phyloP scores from a whole-genome alignment of 2,797 vertebrate genomes.

The Neosilurus hyrtlii region DNA sequence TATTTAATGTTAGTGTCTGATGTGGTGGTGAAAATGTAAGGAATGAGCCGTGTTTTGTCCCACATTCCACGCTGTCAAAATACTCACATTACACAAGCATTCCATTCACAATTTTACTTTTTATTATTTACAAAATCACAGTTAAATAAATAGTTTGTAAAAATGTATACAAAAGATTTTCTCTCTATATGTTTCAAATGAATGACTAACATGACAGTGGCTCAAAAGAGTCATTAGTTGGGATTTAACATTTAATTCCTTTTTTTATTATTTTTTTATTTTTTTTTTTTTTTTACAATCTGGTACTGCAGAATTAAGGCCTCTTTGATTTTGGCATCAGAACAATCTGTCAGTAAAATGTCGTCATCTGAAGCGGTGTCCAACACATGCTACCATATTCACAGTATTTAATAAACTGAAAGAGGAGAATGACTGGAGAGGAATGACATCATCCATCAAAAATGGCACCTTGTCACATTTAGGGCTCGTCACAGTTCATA shows the following conservation, averaged over 20 bases:
- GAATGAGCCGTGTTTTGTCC: not conserved
- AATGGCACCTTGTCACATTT: conserved; percentile 52
- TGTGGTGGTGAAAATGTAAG: not conserved
- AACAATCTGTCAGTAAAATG: conserved; percentile 78
- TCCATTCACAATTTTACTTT: conserved; percentile 54
- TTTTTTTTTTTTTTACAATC: conserved; percentile 68
- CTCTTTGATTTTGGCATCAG: conserved; percentile 81
- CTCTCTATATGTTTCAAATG: conserved; percentile 76
- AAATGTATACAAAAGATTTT: conserved; percentile 78
- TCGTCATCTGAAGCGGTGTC: conserved; percentile 65
- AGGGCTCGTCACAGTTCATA: conserved; percentile 48
- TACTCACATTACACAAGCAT: conserved; percentile 14
- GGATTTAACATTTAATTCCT: conserved; percentile 63
- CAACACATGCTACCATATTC: conserved; percentile 71
- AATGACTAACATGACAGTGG: conserved; percentile 71
- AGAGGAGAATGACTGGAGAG: conserved; percentile 54
- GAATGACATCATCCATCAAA: conserved; percentile 69
- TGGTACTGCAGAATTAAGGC: conserved; percentile 82
- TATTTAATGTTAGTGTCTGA: conserved; percentile 64
- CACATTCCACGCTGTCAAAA: not conserved
- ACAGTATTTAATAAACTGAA: conserved; percentile 70
- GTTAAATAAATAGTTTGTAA: conserved; percentile 86
- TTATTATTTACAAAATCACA: conserved; percentile 82
- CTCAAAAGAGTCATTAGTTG: conserved; percentile 70
- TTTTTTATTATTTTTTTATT: conserved; percentile 47